A percentile compares a stretch with the other conserved stretches of the same genome.
Conservation (phyloP, 2,888 invertebrate species). For the Labia minor region DNA sequence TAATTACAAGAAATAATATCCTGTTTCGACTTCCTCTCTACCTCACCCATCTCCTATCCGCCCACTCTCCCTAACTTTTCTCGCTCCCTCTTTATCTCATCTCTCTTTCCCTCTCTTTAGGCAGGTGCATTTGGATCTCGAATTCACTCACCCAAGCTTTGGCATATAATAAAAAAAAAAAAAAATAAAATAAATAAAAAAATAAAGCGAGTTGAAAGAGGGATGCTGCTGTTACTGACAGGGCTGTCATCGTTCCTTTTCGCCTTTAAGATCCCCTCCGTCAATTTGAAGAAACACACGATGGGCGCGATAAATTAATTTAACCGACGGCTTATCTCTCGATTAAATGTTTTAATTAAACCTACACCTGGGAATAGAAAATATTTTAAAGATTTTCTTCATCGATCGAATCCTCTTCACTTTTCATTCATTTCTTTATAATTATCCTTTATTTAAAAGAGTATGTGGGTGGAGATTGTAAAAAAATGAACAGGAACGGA, state of each 20-base stretch:
- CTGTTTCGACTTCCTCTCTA: no score
- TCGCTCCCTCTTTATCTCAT: background rate
- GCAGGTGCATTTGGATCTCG: no score
- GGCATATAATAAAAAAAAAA: slow-evolving; percentile 3
- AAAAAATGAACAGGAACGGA: no score
- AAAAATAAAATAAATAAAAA: no score
- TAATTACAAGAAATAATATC: slow-evolving; percentile 13
- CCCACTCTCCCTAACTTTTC: background rate
- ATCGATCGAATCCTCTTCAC: no score
- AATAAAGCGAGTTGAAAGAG: background rate
- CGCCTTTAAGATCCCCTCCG: background rate
- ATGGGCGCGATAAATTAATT: background rate
- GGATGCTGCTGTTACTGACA: background rate
- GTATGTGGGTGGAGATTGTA: no score
- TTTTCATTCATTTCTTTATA: no score
- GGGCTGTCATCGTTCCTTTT: background rate
- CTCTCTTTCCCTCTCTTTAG: background rate
- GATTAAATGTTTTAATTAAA: background rate
- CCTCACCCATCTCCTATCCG: background rate
- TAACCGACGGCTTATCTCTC: background rate
- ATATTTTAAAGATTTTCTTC: no score
- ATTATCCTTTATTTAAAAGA: no score
- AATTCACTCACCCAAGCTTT: background rate
- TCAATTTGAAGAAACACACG: slow-evolving; percentile 1
- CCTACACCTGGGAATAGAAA: background rate